These are phyloP conservation scores for Luidia sarsii DNA, from an alignment of 53 echinoderm and acorn worm species.

Conservation along the genomic window DNA sequence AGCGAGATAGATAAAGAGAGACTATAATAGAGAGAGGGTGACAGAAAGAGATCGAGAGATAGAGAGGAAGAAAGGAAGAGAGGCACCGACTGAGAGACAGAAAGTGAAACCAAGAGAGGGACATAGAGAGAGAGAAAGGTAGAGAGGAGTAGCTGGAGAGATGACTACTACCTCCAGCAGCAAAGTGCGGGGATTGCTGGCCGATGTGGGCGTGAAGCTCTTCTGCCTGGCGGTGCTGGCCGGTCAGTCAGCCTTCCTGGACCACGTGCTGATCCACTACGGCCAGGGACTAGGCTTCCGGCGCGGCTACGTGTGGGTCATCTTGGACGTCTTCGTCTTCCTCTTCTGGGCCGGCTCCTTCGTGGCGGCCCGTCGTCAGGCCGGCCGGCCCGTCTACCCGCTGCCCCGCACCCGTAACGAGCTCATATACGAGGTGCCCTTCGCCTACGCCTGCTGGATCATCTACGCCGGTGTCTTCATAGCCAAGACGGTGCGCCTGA, in stretches of 20 bases:
- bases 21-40: too few species aligned
- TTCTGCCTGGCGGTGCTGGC: conserved; percentile 62
- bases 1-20: too few species aligned
- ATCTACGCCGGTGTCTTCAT: conserved; percentile 82
- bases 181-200: conserved; percentile 15
- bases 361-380: conserved; percentile 55
- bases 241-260: conserved; percentile 68
- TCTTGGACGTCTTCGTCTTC: conserved; percentile 66
- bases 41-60: too few species aligned
- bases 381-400: conserved; percentile 58
- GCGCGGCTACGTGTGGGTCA: conserved; percentile 80
- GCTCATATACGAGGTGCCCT: conserved; percentile 68
- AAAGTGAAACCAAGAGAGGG: too few species aligned
- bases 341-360: conserved; percentile 75
- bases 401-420: conserved; percentile 64
- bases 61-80: too few species aligned
- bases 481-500: conserved; percentile 74
- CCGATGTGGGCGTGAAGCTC: conserved; percentile 63
- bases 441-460: conserved; percentile 86
- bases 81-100: too few species aligned
- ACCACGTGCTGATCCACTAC: conserved; percentile 74
- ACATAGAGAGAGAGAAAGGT: too few species aligned
- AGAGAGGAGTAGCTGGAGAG: too few species aligned
- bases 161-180: too few species aligned
- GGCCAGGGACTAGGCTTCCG: conserved; percentile 60